Conservation (phyloP, 2,113 vertebrate genomes). For the Potamarius usumacintae region DNA sequence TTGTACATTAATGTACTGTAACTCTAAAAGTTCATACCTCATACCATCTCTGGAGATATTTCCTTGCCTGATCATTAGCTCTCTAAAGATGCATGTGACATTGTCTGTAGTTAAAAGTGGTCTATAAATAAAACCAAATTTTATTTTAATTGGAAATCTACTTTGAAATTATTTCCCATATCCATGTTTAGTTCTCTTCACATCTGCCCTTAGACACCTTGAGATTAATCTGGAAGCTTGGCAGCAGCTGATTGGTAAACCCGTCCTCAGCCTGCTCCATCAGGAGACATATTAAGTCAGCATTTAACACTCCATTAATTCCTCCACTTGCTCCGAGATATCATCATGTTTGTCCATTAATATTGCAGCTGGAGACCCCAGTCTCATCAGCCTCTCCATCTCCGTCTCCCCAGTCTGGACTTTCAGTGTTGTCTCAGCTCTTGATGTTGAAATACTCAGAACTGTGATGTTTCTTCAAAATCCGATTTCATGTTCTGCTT, state of each 20-base stretch:
- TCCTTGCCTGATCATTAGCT: not conserved
- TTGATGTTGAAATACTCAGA: not conserved
- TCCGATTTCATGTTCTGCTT: not conserved
- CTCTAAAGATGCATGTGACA: not conserved
- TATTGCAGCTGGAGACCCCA: constrained; percentile 32
- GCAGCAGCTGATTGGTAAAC: constrained; percentile 21
- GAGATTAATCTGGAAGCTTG: constrained; percentile 29
- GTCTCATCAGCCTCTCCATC: constrained; percentile 20
- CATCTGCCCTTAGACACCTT: constrained; percentile 17
- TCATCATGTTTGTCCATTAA: constrained; percentile 44
- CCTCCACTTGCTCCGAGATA: constrained; percentile 40
- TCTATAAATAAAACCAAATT: not conserved
- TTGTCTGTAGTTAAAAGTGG: not conserved
- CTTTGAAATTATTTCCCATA: not conserved
- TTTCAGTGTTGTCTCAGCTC: not conserved
- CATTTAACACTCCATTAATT: constrained; percentile 55
- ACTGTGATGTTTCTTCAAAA: not conserved
- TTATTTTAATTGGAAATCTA: not conserved
- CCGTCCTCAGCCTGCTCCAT: constrained; percentile 28
- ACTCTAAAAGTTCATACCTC: not conserved
- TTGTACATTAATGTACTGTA: not conserved
- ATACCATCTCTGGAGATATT: not conserved
- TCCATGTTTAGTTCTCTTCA: not conserved
- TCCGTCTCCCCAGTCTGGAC: constrained; percentile 13
- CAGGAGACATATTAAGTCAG: constrained; percentile 53